phyloP scores from a whole-genome alignment of 2,797 vertebrate genomes.

The Dendrocincla tyrannina region DNA sequence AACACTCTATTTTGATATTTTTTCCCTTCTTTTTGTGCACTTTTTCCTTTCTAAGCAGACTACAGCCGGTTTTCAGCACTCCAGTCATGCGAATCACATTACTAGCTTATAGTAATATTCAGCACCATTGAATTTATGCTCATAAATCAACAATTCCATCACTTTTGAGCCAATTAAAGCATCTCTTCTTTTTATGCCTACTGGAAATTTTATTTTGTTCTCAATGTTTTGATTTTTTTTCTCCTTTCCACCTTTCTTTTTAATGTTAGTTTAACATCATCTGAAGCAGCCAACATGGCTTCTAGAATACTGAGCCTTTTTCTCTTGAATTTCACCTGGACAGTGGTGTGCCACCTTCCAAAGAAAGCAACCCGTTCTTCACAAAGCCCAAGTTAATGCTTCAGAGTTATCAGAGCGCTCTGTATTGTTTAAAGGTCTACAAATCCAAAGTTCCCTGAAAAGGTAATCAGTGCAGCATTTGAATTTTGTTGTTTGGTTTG shows the following conservation, averaged over 20 bases:
- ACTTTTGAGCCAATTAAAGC: neutral
- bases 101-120: neutral
- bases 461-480: neutral
- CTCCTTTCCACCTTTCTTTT: neutral
- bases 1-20: neutral
- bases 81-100: neutral
- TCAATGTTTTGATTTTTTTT: neutral
- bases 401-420: neutral
- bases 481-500: neutral
- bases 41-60: neutral
- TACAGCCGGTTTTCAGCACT: slow-evolving; percentile 11
- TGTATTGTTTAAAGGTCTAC: neutral
- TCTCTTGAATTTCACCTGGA: neutral
- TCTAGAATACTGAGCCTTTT: neutral
- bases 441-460: neutral
- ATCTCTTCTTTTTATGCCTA: neutral
- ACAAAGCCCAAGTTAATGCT: neutral
- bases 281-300: neutral
- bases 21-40: neutral
- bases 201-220: neutral
- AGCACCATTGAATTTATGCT: neutral
- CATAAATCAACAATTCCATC: neutral
- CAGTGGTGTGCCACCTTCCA: neutral
- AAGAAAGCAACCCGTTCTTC: neutral
- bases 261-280: neutral